Percentiles rank a stretch among this genome's conserved stretches.
phyloP scores from a whole-genome alignment of 2,113 vertebrate species.

The Heloderma charlesbogerti region DNA sequence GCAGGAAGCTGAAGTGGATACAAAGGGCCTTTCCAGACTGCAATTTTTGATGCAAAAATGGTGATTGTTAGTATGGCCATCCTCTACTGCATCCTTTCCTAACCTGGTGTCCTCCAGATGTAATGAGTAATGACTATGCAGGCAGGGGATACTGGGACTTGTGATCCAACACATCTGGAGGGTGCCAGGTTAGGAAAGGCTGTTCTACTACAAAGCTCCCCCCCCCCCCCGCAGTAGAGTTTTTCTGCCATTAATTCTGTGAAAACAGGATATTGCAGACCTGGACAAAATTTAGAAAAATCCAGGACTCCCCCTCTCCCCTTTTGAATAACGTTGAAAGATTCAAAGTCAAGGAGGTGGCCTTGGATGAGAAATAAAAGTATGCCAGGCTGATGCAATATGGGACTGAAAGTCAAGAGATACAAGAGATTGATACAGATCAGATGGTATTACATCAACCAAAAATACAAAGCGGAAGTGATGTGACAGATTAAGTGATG shows the following conservation, averaged over 20 bases:
- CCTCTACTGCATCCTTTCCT: background rate
- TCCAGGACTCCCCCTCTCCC: background rate
- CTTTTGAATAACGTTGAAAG: background rate
- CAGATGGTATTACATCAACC: background rate
- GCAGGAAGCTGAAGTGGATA: background rate
- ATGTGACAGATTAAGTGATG: background rate
- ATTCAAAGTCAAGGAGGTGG: background rate
- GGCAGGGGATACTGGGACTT: background rate
- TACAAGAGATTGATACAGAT: background rate
- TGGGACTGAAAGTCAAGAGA: background rate
- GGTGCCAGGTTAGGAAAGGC: background rate
- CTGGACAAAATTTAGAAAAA: background rate
- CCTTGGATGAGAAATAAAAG: background rate
- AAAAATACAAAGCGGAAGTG: background rate
- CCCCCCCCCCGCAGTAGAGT: background rate
- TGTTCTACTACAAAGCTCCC: background rate
- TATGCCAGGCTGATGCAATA: background rate
- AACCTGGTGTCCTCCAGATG: background rate
- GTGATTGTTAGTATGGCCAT: background rate
- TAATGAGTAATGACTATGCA: background rate
- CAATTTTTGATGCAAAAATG: background rate
- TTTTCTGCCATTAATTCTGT: background rate
- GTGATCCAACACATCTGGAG: background rate
- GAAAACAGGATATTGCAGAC: background rate
- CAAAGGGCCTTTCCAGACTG: background rate